These are phyloP conservation scores for Drosophila nikananu DNA, from an alignment of 1,140 invertebrate species.

Conservation along the genomic window DNA sequence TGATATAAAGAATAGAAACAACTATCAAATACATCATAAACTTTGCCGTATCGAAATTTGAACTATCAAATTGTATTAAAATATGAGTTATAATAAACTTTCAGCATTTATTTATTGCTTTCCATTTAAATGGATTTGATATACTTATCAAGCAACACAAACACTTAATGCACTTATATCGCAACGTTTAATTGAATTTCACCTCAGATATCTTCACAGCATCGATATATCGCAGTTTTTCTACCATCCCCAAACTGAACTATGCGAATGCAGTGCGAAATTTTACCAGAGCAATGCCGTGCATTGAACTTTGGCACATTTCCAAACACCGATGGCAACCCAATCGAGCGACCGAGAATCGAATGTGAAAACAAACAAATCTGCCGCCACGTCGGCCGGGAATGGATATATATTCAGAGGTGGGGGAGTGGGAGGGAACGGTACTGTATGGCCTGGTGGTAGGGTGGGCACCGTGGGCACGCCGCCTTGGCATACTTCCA, in stretches of 20 bases:
- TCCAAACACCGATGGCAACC: constrained; percentile 47
- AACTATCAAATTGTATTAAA: no score
- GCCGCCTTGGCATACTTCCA: constrained; percentile 63
- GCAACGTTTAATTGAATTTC: no score
- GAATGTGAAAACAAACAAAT: constrained; percentile 68
- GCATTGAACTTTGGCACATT: constrained; percentile 77
- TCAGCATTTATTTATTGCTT: no score
- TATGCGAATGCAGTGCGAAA: constrained; percentile 50
- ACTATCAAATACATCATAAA: neutral
- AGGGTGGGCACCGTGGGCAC: constrained; percentile 35
- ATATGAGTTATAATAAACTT: no score
- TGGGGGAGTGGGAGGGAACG: neutral
- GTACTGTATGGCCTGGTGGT: constrained; percentile 1
- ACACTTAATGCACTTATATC: no score
- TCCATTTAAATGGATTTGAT: no score
- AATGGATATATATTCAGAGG: neutral
- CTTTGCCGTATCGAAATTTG: no score
- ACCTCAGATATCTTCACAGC: neutral
- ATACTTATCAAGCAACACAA: no score
- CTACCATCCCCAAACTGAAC: constrained; percentile 19
- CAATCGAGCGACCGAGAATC: constrained; percentile 53
- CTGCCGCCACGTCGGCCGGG: constrained; percentile 53
- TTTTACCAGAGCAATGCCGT: constrained; percentile 55
- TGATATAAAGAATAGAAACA: neutral
- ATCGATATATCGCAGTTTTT: neutral